phyloP scores from a whole-genome alignment of 2,113 vertebrate genomes.

The Capreolus pygargus region DNA sequence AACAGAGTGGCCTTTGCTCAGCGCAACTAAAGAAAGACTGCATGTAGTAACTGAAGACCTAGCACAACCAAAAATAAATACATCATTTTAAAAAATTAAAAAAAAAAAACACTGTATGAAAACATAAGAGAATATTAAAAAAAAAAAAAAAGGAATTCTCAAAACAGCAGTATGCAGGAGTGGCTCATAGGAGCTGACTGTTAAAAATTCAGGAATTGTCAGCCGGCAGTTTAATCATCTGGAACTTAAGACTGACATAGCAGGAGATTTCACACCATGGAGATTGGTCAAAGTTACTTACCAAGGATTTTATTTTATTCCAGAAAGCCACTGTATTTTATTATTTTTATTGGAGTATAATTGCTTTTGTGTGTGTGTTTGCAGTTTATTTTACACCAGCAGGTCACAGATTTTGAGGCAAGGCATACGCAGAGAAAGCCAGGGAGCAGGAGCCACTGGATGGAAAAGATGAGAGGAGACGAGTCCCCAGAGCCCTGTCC shows the following conservation, averaged over 20 bases:
- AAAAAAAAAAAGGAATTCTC: background rate
- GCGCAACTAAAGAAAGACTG: background rate
- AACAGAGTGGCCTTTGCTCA: background rate
- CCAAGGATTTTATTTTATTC: background rate
- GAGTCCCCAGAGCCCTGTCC: background rate
- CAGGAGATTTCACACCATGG: background rate
- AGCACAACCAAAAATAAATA: background rate
- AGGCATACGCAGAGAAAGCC: background rate
- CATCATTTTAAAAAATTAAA: background rate
- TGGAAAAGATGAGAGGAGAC: background rate
- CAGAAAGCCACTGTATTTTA: background rate
- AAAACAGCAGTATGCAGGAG: background rate
- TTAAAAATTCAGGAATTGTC: background rate
- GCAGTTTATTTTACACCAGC: background rate
- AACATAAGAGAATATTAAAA: background rate
- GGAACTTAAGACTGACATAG: rapidly evolving
- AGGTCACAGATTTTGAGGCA: background rate
- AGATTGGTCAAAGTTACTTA: background rate
- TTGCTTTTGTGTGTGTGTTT: background rate
- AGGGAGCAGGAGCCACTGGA: background rate
- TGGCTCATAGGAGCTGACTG: background rate
- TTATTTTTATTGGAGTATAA: background rate
- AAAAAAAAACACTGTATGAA: background rate
- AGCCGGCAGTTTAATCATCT: background rate
- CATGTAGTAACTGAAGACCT: background rate